Base-by-base conservation (phyloP, 2,797 vertebrate species). In the Micrastur ruficollis region DNA sequence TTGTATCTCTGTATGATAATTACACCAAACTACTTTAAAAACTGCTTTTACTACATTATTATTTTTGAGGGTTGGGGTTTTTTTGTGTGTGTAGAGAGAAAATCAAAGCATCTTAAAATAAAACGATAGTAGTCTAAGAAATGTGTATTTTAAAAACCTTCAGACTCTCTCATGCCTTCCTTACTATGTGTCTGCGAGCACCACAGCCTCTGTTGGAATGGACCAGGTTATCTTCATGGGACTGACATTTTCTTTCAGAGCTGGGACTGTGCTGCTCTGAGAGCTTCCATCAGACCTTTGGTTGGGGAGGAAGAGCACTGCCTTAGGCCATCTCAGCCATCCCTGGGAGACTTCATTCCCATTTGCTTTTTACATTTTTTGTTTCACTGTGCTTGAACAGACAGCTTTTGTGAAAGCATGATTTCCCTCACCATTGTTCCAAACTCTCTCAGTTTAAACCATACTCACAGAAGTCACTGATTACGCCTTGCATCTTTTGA, bases 321-420 rank as follows among this genome's bases (percentile, higher is more conserved):
- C 19, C 56, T 65, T 34, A 32, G 31, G 23, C 46, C 22, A 72
- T 53, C 46, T 83, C 61, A 79, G 38, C 46, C 53, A 50, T 50
- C 17, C 72, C 65, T 44, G 38, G 29, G 32, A 86, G 29, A 38
- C 17, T 65, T 56, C 32, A 10, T 50, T 75, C 12, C 27, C 11
- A 4, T 49, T 46, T 93, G 26, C 11, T 63, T 90, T 93, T 86
- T 34, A 22, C 15, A 34, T 52, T 81, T 91, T 34, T 81, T 86
- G 2, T 92, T 86, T 68, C 42, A 19, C 10, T 73, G 38, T 17
- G 50, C 16, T 32, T 65, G 53, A 79, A 42, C 12, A 34, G 44
- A 32, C 10, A 25, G 8, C 23, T 74, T 32, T 58, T 1, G 0
- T 2, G 12, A 81, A 42, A 79, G 14, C 0, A 0, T 25, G 23